Percentiles rank a stretch among this genome's conserved stretches.
Evolutionary conservation across 2,113 vertebrate genomes (phyloP).

Genomic region (Bucco capensis): DNA sequence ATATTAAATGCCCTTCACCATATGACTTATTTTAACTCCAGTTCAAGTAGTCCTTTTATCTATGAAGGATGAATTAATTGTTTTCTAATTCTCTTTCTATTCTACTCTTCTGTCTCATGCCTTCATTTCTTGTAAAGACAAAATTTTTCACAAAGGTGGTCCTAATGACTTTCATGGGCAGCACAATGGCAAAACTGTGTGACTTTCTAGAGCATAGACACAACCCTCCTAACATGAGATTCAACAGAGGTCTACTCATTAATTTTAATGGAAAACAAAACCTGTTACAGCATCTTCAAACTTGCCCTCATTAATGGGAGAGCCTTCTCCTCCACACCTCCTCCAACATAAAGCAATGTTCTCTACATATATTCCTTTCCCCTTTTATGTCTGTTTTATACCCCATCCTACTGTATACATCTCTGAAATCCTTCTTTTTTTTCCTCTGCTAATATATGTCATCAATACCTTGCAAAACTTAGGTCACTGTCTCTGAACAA

Average conservation of each 20-base stretch:
- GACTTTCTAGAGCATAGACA: neutral
- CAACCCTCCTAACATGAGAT: neutral
- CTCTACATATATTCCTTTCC: neutral
- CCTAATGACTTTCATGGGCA: slow-evolving; percentile 32
- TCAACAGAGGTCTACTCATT: slow-evolving; percentile 32
- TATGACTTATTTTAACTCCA: neutral
- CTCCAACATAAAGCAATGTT: neutral
- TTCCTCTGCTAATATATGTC: neutral
- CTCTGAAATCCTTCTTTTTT: neutral
- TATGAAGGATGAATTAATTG: neutral
- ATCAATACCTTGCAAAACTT: neutral
- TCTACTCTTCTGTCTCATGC: neutral
- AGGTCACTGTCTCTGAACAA: neutral
- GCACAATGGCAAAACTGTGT: neutral
- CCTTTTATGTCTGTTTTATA: neutral
- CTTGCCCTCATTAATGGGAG: neutral
- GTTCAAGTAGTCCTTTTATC: neutral
- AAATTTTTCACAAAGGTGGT: slow-evolving; percentile 9
- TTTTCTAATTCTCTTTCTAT: neutral
- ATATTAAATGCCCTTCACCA: neutral
- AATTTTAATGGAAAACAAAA: slow-evolving; percentile 57
- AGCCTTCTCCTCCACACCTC: neutral
- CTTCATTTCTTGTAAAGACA: neutral
- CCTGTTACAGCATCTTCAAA: slow-evolving; percentile 9
- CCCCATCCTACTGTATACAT: neutral